Conservation (phyloP, 2,888 invertebrate species). For the Eristalis intricaria region DNA sequence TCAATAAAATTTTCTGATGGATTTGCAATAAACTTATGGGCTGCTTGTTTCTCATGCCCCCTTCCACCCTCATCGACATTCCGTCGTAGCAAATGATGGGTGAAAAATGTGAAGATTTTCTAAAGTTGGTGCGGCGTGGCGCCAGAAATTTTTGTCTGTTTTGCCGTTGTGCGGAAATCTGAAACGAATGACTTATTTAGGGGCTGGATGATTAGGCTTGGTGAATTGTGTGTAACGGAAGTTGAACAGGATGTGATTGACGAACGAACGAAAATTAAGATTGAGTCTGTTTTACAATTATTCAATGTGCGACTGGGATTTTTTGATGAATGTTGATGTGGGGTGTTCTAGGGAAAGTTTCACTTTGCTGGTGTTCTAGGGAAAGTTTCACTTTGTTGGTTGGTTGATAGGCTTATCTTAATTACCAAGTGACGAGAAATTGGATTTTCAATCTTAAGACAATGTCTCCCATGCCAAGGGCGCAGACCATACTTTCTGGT, state of each 20-base stretch:
- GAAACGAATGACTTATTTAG: constrained; percentile 29
- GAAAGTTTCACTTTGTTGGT: no score
- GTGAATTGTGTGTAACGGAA: constrained; percentile 15
- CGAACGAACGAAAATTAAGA: background rate
- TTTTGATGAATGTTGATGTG: background rate
- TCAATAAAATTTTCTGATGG: constrained; percentile 65
- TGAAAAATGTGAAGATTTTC: constrained; percentile 28
- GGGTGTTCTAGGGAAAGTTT: no score
- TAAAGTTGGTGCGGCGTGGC: constrained; percentile 15
- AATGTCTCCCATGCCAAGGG: no score
- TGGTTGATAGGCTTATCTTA: no score
- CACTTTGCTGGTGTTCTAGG: no score
- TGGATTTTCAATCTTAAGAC: no score
- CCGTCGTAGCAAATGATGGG: background rate
- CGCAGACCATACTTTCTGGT: no score
- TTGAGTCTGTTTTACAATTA: background rate
- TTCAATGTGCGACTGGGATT: background rate
- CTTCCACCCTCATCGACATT: background rate
- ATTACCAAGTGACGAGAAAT: no score
- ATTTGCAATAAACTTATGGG: constrained; percentile 55
- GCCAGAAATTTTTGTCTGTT: background rate
- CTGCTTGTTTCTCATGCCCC: background rate
- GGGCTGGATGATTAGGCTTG: constrained; percentile 18
- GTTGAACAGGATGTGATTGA: constrained; percentile 1
- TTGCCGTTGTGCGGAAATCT: background rate